Conservation (phyloP, 2,888 invertebrate species). For the Anodontia alba region DNA sequence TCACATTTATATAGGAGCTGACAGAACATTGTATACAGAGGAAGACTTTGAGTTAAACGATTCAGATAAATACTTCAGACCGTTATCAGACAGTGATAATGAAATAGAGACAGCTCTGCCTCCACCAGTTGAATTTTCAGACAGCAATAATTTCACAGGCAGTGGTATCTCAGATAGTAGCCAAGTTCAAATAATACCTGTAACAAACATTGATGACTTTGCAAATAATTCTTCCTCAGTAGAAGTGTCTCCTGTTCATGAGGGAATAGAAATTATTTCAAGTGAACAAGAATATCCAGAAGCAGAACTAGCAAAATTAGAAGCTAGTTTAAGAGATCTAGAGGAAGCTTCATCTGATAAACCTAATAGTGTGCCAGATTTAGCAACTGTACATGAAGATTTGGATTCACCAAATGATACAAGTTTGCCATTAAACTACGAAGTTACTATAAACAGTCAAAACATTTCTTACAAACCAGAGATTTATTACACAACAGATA, state of each 20-base stretch:
- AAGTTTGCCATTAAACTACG: background rate
- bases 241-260: slow-evolving; percentile 34
- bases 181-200: slow-evolving; percentile 42
- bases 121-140: slow-evolving; percentile 75
- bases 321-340: slow-evolving; percentile 37
- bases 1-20: background rate
- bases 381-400: background rate
- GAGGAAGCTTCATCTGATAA: slow-evolving; percentile 36
- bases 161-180: background rate
- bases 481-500: slow-evolving; percentile 24
- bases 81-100: slow-evolving; percentile 11
- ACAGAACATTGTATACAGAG: background rate
- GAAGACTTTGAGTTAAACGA: slow-evolving; percentile 6
- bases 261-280: slow-evolving; percentile 24
- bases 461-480: background rate
- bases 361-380: slow-evolving; percentile 1
- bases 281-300: slow-evolving; percentile 19
- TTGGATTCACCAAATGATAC: background rate
- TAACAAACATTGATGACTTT: slow-evolving; percentile 73
- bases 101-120: slow-evolving; percentile 59
- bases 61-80: slow-evolving; percentile 3
- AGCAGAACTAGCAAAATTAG: slow-evolving; percentile 16
- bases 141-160: slow-evolving; percentile 28
- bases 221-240: slow-evolving; percentile 9
- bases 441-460: background rate